phyloP scores from a whole-genome alignment of 2,113 vertebrate species.

The Elaphurus davidianus region DNA sequence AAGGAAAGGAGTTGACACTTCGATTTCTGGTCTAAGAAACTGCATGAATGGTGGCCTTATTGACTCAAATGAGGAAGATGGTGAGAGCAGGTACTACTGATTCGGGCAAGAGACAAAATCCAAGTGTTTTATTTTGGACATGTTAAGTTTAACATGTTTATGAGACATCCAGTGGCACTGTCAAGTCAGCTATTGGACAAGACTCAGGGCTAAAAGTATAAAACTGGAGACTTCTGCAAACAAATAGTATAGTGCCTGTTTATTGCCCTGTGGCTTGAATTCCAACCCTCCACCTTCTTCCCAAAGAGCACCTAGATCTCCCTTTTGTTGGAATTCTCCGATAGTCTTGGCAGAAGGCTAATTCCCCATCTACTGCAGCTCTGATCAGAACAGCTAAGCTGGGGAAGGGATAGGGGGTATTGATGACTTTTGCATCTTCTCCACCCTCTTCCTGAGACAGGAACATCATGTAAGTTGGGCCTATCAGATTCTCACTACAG shows the following conservation, averaged over 20 bases:
- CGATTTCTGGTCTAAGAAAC: not conserved
- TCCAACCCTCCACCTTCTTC: not conserved
- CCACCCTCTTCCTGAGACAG: not conserved
- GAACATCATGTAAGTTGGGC: not conserved
- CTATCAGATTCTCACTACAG: not conserved
- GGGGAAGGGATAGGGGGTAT: not conserved
- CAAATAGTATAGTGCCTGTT: not conserved
- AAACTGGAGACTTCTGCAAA: not conserved
- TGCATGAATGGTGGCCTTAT: not conserved
- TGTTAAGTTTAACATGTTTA: not conserved
- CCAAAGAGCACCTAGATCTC: not conserved
- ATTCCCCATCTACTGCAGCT: not conserved
- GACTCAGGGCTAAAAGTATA: not conserved
- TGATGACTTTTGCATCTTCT: not conserved
- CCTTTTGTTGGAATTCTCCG: not conserved
- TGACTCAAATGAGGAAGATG: not conserved
- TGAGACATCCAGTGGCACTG: not conserved
- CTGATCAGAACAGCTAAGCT: not conserved
- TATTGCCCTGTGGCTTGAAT: not conserved
- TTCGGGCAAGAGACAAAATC: not conserved
- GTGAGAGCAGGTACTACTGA: not conserved
- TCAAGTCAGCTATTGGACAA: not conserved
- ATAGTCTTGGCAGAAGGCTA: not conserved
- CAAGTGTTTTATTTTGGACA: not conserved
- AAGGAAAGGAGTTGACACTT: not conserved